Evolutionary conservation across 2,888 invertebrate species (phyloP).

Genomic region (Yponomeuta malinellus): DNA sequence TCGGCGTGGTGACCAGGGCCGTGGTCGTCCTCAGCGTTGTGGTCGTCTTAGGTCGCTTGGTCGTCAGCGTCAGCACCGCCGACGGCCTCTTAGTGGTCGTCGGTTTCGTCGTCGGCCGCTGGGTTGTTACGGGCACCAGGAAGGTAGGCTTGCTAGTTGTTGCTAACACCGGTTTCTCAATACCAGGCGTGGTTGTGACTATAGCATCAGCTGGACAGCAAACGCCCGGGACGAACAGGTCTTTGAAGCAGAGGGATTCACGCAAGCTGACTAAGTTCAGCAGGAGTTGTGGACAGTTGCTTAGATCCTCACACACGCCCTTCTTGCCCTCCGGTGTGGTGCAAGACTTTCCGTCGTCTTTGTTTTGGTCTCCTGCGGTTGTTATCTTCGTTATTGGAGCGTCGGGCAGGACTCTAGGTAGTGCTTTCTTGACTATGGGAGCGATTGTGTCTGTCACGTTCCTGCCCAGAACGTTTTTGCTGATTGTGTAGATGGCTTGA

Average conservation of each 20-base stretch:
- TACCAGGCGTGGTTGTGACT: constrained; percentile 38
- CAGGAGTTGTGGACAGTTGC: constrained; percentile 89
- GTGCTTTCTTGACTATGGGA: constrained; percentile 77
- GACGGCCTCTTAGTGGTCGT: constrained; percentile 30
- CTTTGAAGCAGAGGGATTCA: constrained; percentile 93
- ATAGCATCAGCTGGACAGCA: constrained; percentile 84
- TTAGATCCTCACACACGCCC: constrained; percentile 91
- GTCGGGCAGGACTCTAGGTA: constrained; percentile 60
- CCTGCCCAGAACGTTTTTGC: constrained; percentile 83
- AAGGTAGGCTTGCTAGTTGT: constrained; percentile 63
- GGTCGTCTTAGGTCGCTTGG: constrained; percentile 49
- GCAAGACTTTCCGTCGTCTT: constrained; percentile 78
- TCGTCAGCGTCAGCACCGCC: constrained; percentile 29
- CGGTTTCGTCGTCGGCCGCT: constrained; percentile 32
- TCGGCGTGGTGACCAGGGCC: constrained; percentile 35
- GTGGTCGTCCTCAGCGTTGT: constrained; percentile 43
- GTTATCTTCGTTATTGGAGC: constrained; percentile 63
- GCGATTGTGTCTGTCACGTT: constrained; percentile 89
- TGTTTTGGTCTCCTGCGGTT: constrained; percentile 55
- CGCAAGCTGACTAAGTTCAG: constrained; percentile 87
- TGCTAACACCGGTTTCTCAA: constrained; percentile 49
- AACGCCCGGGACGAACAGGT: constrained; percentile 92
- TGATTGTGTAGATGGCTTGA: constrained; percentile 85
- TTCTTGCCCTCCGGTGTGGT: constrained; percentile 87
- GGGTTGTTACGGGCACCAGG: constrained; percentile 58